A percentile compares a stretch with the other conserved stretches of the same genome.
Conservation (phyloP, 2,888 invertebrate species). For the Cantharis nigra region DNA sequence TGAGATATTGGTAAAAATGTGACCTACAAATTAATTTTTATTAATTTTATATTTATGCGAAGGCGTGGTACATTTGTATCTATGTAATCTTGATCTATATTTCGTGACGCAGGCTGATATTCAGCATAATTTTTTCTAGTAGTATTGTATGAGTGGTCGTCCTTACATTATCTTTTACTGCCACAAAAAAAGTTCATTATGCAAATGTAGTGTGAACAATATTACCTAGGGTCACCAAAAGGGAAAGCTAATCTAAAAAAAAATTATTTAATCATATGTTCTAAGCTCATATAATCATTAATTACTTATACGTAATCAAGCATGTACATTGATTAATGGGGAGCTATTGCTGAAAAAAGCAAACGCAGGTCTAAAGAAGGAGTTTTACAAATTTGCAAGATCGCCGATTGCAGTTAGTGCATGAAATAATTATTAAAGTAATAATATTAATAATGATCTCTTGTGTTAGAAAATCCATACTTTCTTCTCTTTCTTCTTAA, state of each 20-base stretch:
- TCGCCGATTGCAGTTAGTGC: background rate
- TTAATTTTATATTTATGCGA: background rate
- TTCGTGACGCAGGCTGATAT: background rate
- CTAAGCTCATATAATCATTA: background rate
- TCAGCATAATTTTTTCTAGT: background rate
- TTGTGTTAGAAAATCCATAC: constrained; percentile 1
- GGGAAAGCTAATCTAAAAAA: background rate
- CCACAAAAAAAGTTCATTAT: background rate
- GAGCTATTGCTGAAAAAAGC: background rate
- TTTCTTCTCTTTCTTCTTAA: constrained; percentile 2
- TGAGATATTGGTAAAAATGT: background rate
- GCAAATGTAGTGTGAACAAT: background rate
- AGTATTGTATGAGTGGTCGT: background rate
- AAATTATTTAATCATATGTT: background rate
- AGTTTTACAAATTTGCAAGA: background rate
- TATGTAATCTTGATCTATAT: background rate
- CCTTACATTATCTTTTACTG: background rate
- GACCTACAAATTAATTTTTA: background rate
- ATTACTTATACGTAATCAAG: background rate
- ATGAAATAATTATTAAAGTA: background rate
- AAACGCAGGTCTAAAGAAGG: background rate
- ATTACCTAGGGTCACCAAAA: background rate
- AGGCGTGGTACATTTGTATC: background rate
- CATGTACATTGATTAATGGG: too few relatives aligned
- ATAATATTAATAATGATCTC: background rate